These are phyloP conservation scores for Aricia agestis DNA, from an alignment of 1,140 invertebrate species.

Conservation along the genomic window DNA sequence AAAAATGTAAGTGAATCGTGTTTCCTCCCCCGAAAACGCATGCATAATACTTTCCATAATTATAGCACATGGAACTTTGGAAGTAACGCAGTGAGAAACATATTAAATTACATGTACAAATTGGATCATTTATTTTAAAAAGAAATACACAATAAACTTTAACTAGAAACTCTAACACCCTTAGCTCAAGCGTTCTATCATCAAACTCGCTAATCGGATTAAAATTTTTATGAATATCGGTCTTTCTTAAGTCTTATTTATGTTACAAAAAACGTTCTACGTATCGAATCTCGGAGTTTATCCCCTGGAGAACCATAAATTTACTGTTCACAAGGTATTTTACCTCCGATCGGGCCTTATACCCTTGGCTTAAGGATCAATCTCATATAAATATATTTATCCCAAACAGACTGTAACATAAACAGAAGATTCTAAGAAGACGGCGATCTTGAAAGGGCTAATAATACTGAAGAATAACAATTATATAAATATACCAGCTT, in stretches of 20 bases:
- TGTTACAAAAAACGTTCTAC: conserved; percentile 41
- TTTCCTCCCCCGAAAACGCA: too few relatives aligned
- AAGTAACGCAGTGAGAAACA: too few relatives aligned
- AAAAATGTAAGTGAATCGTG: too few relatives aligned
- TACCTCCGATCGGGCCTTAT: too few relatives aligned
- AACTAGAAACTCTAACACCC: not conserved
- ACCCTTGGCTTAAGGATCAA: too few relatives aligned
- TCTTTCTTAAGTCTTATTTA: conserved; percentile 15
- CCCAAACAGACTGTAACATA: not conserved
- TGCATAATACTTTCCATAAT: too few relatives aligned
- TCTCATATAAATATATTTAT: too few relatives aligned
- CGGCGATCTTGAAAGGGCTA: conserved; percentile 15
- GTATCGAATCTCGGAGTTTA: conserved; percentile 17
- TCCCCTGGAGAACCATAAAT: conserved; percentile 17
- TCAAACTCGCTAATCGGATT: conserved; percentile 35
- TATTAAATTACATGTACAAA: too few relatives aligned
- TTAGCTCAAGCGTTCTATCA: not conserved
- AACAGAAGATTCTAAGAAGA: conserved; percentile 18
- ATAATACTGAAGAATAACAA: conserved; percentile 3
- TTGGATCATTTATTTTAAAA: too few relatives aligned
- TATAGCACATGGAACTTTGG: too few relatives aligned
- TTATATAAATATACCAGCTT: not conserved
- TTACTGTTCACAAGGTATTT: not conserved
- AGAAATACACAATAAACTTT: not conserved
- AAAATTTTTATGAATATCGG: conserved; percentile 22